Conservation (phyloP, 92 coral and sea anemone species). For the Heliopora coerulea region DNA sequence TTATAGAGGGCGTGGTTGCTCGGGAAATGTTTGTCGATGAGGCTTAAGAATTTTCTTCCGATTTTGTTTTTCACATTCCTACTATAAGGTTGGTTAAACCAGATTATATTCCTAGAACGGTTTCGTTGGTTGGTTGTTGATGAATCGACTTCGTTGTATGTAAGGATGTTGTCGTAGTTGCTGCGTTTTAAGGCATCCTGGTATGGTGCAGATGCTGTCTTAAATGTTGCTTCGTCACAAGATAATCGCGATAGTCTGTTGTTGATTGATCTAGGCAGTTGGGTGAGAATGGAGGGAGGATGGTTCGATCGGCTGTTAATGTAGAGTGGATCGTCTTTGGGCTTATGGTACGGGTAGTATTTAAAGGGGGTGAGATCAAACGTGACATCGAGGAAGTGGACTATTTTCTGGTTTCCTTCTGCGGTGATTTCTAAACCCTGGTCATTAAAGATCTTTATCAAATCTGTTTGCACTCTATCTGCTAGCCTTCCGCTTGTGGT, state of each 20-base stretch:
- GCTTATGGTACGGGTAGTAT: too few species aligned
- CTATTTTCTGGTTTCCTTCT: neutral
- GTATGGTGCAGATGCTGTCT: slow-evolving; percentile 21
- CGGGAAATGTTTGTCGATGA: slow-evolving; percentile 40
- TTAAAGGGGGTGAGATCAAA: neutral
- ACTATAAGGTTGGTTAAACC: slow-evolving; percentile 39
- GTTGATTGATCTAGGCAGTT: slow-evolving; percentile 23
- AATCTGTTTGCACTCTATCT: too few species aligned
- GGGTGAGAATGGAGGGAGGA: slow-evolving; percentile 38
- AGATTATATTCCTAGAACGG: neutral
- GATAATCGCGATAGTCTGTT: slow-evolving; percentile 14
- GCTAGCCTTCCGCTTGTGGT: neutral
- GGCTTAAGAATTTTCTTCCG: slow-evolving; percentile 2
- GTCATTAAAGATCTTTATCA: too few species aligned
- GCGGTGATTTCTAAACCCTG: too few species aligned
- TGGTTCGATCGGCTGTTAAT: slow-evolving; percentile 37
- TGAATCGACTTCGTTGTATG: neutral
- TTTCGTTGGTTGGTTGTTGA: too few species aligned
- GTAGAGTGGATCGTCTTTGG: neutral
- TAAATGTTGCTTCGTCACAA: neutral
- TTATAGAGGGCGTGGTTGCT: slow-evolving; percentile 15
- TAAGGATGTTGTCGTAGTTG: slow-evolving; percentile 11
- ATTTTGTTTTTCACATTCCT: slow-evolving; percentile 34
- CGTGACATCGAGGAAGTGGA: slow-evolving; percentile 5
- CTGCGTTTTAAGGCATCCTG: slow-evolving; percentile 22